These are phyloP conservation scores for Drosophila greeni DNA, from an alignment of 2,888 invertebrate species.

Conservation along the genomic window DNA sequence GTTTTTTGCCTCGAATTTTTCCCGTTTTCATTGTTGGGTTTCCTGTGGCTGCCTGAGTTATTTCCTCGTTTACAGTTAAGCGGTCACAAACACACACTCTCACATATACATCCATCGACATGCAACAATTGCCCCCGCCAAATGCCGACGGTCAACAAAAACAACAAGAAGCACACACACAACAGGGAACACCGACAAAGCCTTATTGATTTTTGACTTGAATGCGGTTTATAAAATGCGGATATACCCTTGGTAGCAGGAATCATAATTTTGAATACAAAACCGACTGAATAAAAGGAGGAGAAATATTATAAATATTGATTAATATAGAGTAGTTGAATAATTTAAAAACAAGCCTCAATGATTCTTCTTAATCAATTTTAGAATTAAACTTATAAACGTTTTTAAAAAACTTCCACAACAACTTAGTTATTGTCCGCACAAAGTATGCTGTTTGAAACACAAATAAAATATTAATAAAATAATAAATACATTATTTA, in stretches of 20 bases:
- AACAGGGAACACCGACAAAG: constrained; percentile 35
- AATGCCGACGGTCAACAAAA: constrained; percentile 40
- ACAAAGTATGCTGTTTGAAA: too few relatives aligned
- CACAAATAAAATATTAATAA: too few relatives aligned
- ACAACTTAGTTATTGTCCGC: too few relatives aligned
- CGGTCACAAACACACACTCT: constrained; percentile 16
- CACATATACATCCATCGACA: constrained; percentile 19
- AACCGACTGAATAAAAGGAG: not conserved
- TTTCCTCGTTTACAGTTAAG: constrained; percentile 42
- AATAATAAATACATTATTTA: too few relatives aligned
- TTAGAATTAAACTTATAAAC: too few relatives aligned
- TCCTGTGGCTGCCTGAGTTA: constrained; percentile 27
- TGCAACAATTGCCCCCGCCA: constrained; percentile 43
- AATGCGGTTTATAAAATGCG: constrained; percentile 38
- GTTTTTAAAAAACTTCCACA: too few relatives aligned
- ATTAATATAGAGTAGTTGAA: not conserved
- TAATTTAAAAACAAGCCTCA: too few relatives aligned
- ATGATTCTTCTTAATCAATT: too few relatives aligned
- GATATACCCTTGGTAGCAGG: not conserved
- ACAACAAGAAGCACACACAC: constrained; percentile 16
- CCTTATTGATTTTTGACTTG: constrained; percentile 48
- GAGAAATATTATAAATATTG: not conserved
- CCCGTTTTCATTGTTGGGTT: constrained; percentile 20
- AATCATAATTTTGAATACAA: not conserved
- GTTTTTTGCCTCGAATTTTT: constrained; percentile 6